These are phyloP conservation scores for Muscicapa comitata DNA, from an alignment of 2,797 vertebrate genomes.

Conservation along the genomic window DNA sequence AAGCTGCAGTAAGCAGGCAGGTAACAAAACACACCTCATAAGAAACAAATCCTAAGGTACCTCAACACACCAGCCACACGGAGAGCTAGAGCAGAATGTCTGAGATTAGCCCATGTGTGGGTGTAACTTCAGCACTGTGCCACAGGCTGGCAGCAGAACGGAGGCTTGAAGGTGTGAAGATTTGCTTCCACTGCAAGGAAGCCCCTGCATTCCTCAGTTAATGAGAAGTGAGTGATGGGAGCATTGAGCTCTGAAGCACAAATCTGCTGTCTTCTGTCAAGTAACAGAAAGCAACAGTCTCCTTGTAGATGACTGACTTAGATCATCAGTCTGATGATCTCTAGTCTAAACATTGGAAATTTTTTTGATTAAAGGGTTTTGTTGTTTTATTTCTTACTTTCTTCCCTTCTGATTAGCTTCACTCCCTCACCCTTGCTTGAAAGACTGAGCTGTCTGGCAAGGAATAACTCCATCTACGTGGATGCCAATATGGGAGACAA, in stretches of 20 bases:
- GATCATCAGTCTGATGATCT: not conserved
- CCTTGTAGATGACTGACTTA: not conserved
- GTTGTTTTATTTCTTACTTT: not conserved
- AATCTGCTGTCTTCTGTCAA: not conserved
- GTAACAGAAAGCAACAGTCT: not conserved
- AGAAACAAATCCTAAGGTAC: not conserved
- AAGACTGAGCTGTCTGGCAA: conserved; percentile 63
- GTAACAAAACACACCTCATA: not conserved
- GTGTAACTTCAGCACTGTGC: not conserved
- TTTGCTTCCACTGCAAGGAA: not conserved
- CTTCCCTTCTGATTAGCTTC: conserved; percentile 28
- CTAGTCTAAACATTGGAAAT: not conserved
- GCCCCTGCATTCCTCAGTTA: not conserved
- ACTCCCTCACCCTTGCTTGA: conserved; percentile 33
- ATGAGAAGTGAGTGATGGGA: not conserved
- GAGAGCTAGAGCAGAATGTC: not conserved
- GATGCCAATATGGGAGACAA: conserved; percentile 64
- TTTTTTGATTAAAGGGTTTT: not conserved
- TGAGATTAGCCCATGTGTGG: not conserved
- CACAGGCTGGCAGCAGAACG: accelerated
- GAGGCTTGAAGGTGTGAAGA: not conserved
- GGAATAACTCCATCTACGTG: conserved; percentile 51
- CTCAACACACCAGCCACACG: not conserved
- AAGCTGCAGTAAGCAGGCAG: not conserved
- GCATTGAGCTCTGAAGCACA: not conserved